A percentile compares a stretch with the other conserved stretches of the same genome.
phyloP scores from a whole-genome alignment of 2,888 invertebrate species.

The Endomychus coccineus region DNA sequence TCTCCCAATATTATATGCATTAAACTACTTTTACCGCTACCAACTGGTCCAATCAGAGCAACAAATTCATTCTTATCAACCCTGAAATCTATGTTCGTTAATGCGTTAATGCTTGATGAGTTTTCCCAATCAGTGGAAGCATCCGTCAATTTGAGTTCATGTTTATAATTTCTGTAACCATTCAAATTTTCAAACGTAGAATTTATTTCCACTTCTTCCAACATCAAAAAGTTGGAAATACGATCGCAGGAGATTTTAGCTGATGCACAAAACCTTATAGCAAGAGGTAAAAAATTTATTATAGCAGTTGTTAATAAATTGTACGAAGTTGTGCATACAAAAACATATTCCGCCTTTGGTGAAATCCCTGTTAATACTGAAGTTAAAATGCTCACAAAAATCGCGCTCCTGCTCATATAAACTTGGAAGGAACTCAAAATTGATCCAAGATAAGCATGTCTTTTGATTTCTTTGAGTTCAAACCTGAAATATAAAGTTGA shows the following conservation, averaged over 20 bases:
- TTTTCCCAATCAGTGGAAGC: conserved; percentile 60
- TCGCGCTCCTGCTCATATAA: conserved; percentile 75
- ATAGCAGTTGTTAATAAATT: conserved; percentile 76
- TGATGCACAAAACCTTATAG: conserved; percentile 69
- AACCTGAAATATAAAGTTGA: conserved; percentile 48
- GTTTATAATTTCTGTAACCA: too few relatives aligned
- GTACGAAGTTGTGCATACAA: conserved; percentile 79
- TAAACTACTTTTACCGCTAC: conserved; percentile 53
- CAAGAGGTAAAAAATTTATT: conserved; percentile 85
- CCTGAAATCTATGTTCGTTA: conserved; percentile 57
- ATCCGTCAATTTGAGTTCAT: too few relatives aligned
- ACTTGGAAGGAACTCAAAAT: conserved; percentile 70
- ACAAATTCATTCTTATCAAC: conserved; percentile 53
- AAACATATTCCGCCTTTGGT: conserved; percentile 72
- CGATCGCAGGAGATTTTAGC: conserved; percentile 63
- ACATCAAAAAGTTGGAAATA: conserved; percentile 50
- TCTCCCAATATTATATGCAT: conserved; percentile 59
- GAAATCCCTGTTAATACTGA: conserved; percentile 60
- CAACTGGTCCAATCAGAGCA: conserved; percentile 54
- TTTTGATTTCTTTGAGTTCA: conserved; percentile 60
- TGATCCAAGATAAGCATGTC: conserved; percentile 65
- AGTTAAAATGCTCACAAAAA: conserved; percentile 70
- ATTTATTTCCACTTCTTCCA: too few relatives aligned
- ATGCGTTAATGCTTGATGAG: conserved; percentile 31
- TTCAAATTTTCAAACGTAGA: too few relatives aligned